Percentiles rank a stretch among this genome's conserved stretches.
phyloP scores from a whole-genome alignment of 2,113 vertebrate genomes.

The Martes martes region DNA sequence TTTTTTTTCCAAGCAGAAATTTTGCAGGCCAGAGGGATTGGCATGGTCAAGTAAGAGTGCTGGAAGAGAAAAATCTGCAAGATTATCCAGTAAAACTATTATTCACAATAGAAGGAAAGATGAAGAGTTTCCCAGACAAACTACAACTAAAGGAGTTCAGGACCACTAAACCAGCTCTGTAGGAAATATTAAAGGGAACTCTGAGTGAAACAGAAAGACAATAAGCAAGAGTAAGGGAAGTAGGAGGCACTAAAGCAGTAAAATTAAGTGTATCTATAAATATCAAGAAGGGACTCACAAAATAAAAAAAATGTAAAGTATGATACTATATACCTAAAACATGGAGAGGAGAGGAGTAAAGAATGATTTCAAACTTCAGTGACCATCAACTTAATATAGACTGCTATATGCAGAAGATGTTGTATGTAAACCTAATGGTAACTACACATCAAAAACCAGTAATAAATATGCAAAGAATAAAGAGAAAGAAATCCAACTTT shows the following conservation, averaged over 20 bases:
- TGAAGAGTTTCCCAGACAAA: neutral
- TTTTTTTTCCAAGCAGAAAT: neutral
- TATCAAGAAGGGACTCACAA: neutral
- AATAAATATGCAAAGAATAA: neutral
- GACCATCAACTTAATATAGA: neutral
- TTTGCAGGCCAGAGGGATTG: neutral
- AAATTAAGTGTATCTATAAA: neutral
- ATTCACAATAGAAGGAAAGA: neutral
- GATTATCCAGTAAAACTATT: neutral
- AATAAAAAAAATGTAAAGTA: neutral
- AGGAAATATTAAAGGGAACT: neutral
- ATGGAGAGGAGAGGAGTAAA: neutral
- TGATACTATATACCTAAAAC: neutral
- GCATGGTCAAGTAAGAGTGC: neutral
- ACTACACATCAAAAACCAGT: neutral
- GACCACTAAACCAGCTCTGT: neutral
- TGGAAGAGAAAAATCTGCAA: neutral
- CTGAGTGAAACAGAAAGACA: neutral
- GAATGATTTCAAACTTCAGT: neutral
- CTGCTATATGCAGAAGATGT: neutral
- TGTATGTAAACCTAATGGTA: neutral
- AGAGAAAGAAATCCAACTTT: neutral
- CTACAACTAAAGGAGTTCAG: neutral
- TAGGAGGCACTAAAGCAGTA: neutral
- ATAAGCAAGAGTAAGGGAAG: neutral